Base-by-base conservation (phyloP, 2,888 invertebrate species). In the Tenthredo amoena region DNA sequence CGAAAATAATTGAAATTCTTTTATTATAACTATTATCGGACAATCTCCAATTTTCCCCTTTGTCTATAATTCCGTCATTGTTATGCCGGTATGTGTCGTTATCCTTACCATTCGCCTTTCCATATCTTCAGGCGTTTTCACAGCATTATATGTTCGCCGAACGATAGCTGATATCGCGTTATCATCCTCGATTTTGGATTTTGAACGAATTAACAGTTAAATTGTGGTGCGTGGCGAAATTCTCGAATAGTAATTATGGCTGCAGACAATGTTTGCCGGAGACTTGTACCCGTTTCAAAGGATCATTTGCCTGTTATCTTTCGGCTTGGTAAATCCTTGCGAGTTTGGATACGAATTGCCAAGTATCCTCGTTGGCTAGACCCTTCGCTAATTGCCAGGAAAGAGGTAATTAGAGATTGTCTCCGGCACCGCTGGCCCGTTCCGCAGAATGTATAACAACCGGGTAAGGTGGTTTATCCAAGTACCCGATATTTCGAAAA, bases 331-430 rank as follows among this genome's bases (percentile, higher is more conserved):
- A 68, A 68, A 34, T 68, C 68, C 31, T 68, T 34, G 68, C 68
- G 68, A 68, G 68, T 74, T 43, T 43, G 74, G 74, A 18, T 74
- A 74, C 40, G 74, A 74, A 43, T 74, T 21, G n/a, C 40, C 74
- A 74, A 43, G 43, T 68, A 74, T 74, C 43, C 43, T 26, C 40
- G 21, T 74, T 21, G 43, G 74, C 43, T n/a, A 74, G 21, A 74
- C 74, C 74, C 43, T 74, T 43, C 26, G 74, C 74, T 74, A 74
- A 74, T 74, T 43, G 31, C 74, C 74, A 31, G 74, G 43, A 12
- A 43, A 74, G 21, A 15, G 74, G 43, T 74, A 74, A 74, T 74
- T 74, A 43, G 74, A 74, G 74, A 40, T 74, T 74, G 43, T 74
- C 40, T 43, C 21, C 43, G 21, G 74, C 1, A 6, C 43, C 43